Conservation (phyloP, 2,797 vertebrate species). For the Danionella dracula region DNA sequence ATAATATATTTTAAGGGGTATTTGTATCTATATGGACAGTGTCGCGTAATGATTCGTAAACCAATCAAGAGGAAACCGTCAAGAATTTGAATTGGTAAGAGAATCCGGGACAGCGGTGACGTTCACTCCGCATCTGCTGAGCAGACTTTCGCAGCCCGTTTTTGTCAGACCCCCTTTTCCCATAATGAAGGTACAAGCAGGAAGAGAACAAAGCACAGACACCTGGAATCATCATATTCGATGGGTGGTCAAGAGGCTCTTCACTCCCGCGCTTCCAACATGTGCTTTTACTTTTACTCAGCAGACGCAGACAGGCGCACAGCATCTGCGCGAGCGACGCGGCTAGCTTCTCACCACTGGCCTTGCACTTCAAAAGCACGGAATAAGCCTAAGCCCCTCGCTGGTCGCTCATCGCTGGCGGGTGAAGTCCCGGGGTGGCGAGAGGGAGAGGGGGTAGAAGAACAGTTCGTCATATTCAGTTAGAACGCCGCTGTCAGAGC, state of each 20-base stretch:
- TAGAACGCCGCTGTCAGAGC: constrained; percentile 70
- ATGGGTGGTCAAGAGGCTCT: constrained; percentile 66
- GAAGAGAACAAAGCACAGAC: constrained; percentile 51
- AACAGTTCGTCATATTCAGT: constrained; percentile 75
- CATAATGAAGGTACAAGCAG: constrained; percentile 40
- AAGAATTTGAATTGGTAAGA: too few relatives aligned
- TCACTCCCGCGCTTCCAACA: constrained; percentile 62
- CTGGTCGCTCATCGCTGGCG: constrained; percentile 58
- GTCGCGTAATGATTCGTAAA: too few relatives aligned
- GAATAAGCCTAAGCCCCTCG: constrained; percentile 15
- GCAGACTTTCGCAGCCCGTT: constrained; percentile 49
- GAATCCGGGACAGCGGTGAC: constrained; percentile 32
- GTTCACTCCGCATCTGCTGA: constrained; percentile 55
- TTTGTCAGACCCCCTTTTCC: constrained; percentile 18
- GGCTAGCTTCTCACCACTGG: constrained; percentile 39
- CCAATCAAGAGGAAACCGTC: too few relatives aligned
- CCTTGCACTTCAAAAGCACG: constrained; percentile 42
- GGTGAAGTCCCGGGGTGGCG: constrained; percentile 51
- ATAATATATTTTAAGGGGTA: too few relatives aligned
- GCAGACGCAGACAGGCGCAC: constrained; percentile 22
- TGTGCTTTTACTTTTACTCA: constrained; percentile 67
- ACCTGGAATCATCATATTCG: constrained; percentile 63
- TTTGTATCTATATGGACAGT: too few relatives aligned
- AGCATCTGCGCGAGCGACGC: constrained; percentile 25
- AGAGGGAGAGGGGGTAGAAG: constrained; percentile 60